Evolutionary conservation across 2,888 invertebrate genomes (phyloP).

Genomic region (Trypoxylon attenuatum): DNA sequence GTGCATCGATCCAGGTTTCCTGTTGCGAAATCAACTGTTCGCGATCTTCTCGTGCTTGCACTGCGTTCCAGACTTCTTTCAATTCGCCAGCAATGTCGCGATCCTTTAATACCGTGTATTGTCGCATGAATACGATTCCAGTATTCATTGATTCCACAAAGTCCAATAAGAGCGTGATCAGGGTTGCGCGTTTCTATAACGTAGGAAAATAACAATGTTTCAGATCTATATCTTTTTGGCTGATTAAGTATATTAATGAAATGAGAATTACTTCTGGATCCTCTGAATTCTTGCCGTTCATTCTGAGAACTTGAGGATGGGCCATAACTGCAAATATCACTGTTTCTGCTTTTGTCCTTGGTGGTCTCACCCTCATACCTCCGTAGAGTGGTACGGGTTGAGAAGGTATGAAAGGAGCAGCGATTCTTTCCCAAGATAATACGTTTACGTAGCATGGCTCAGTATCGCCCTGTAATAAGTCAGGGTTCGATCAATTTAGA

Average conservation of each 20-base stretch:
- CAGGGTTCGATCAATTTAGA: neutral
- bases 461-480: constrained; percentile 61
- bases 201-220: constrained; percentile 8
- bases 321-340: constrained; percentile 85
- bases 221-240: neutral
- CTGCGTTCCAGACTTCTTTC: constrained; percentile 85
- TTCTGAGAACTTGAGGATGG: constrained; percentile 82
- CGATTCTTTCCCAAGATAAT: constrained; percentile 84
- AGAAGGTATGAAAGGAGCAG: constrained; percentile 80
- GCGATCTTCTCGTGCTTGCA: constrained; percentile 78
- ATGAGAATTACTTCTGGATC: constrained; percentile 77
- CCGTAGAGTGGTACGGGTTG: constrained; percentile 84
- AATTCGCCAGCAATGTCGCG: constrained; percentile 83
- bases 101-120: constrained; percentile 79
- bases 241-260: neutral
- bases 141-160: constrained; percentile 85
- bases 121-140: constrained; percentile 78
- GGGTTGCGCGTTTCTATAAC: constrained; percentile 79
- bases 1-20: constrained; percentile 69
- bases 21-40: constrained; percentile 74
- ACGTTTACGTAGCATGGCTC: constrained; percentile 78
- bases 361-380: constrained; percentile 82
- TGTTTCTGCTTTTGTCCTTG: constrained; percentile 78
- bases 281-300: constrained; percentile 81
- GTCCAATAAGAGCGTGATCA: constrained; percentile 82